phyloP scores from a whole-genome alignment of 2,888 invertebrate genomes.

The Athalia circularis region DNA sequence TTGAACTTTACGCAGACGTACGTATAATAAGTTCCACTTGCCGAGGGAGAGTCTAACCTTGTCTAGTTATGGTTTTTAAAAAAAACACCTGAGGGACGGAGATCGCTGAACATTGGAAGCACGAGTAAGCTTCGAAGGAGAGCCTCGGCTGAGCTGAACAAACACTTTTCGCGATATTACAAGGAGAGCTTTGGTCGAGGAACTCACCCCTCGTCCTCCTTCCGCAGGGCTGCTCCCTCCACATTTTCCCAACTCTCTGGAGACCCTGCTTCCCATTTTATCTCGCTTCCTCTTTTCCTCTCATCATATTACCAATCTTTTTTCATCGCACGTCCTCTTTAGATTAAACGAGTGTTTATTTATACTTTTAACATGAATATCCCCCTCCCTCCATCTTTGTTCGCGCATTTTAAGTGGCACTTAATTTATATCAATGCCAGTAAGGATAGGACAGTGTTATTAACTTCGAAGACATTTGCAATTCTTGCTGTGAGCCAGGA shows the following conservation, averaged over 20 bases:
- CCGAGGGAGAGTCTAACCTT: background rate
- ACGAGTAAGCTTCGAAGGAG: constrained; percentile 54
- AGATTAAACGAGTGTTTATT: constrained; percentile 30
- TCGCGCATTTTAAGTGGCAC: constrained; percentile 38
- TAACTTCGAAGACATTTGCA: background rate
- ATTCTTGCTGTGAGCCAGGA: too few species aligned
- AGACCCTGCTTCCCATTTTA: constrained; percentile 34
- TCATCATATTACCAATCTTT: constrained; percentile 20
- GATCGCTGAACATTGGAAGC: constrained; percentile 1
- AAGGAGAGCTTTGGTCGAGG: constrained; percentile 56
- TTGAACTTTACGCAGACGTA: background rate
- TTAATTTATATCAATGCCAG: constrained; percentile 10
- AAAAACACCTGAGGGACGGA: constrained; percentile 1
- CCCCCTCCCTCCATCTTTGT: background rate
- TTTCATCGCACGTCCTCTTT: constrained; percentile 40
- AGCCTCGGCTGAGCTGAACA: constrained; percentile 70
- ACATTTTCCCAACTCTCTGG: constrained; percentile 49
- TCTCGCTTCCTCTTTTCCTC: constrained; percentile 9
- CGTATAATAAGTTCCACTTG: background rate
- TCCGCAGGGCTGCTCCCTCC: constrained; percentile 34
- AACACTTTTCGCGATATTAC: constrained; percentile 73
- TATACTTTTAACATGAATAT: constrained; percentile 18
- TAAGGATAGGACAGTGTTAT: constrained; percentile 4
- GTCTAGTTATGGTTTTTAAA: constrained; percentile 23
- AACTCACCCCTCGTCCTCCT: constrained; percentile 48